phyloP scores from a whole-genome alignment of 2,888 invertebrate genomes.

The Tiliacea citrago region DNA sequence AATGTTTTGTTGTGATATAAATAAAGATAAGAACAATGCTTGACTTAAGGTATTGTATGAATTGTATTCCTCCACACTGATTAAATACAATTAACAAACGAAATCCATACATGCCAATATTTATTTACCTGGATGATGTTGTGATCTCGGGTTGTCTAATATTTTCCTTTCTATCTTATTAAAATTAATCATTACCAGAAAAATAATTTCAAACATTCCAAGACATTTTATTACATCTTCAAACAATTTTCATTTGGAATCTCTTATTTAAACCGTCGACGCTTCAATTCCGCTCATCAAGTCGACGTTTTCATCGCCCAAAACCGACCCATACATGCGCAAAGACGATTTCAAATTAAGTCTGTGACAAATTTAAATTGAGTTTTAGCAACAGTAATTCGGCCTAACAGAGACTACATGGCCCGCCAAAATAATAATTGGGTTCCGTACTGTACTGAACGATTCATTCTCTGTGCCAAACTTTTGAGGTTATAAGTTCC shows the following conservation, averaged over 20 bases:
- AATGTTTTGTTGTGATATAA: background rate
- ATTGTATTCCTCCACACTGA: background rate
- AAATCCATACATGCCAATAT: background rate
- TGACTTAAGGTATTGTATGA: background rate
- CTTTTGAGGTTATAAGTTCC: slow-evolving; percentile 50
- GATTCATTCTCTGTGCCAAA: slow-evolving; percentile 57
- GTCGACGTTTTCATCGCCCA: slow-evolving; percentile 49
- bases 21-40: background rate
- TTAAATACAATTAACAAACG: background rate
- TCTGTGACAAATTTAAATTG: slow-evolving; percentile 84
- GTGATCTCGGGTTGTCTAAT: background rate
- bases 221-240: background rate
- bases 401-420: slow-evolving; percentile 72
- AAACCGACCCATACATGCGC: slow-evolving; percentile 40
- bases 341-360: slow-evolving; percentile 75
- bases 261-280: background rate
- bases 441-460: slow-evolving; percentile 68
- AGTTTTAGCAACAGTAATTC: slow-evolving; percentile 84
- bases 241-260: slow-evolving; percentile 10
- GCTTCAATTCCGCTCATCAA: slow-evolving; percentile 14
- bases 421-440: slow-evolving; percentile 86
- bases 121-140: background rate
- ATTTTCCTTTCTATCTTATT: background rate
- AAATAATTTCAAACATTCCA: background rate
- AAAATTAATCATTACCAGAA: background rate